phyloP scores from a whole-genome alignment of 2,113 vertebrate species.

The Myiozetetes cayanensis region DNA sequence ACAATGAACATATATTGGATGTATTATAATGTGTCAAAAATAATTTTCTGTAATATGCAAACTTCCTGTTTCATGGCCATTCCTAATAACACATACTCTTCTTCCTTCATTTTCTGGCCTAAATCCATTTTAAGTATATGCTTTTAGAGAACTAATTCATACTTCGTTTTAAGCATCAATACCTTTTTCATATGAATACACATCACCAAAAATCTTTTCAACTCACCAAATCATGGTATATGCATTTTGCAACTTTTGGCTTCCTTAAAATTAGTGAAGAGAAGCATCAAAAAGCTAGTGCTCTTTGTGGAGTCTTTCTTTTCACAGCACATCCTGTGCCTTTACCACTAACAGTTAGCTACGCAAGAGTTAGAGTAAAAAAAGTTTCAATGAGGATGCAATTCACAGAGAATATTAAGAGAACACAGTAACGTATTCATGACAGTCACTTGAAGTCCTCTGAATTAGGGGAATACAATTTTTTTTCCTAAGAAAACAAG shows the following conservation, averaged over 20 bases:
- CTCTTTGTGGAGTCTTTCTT: background rate
- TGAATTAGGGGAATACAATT: background rate
- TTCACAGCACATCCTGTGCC: background rate
- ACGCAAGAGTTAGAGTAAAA: background rate
- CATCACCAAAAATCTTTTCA: background rate
- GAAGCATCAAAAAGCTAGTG: background rate
- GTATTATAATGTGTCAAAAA: slow-evolving; percentile 63
- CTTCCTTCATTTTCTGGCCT: background rate
- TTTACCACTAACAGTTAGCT: background rate
- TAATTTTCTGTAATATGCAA: slow-evolving; percentile 47
- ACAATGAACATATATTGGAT: slow-evolving; percentile 56
- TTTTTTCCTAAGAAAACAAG: background rate
- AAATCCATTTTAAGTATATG: background rate
- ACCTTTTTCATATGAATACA: background rate
- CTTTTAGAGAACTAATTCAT: background rate
- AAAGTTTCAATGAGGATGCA: background rate
- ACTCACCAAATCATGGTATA: background rate
- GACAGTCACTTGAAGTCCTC: background rate
- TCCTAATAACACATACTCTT: background rate
- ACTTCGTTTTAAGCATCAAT: background rate
- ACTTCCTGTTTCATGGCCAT: slow-evolving; percentile 59
- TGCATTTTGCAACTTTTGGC: background rate
- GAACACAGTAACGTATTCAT: background rate
- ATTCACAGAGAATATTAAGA: background rate
- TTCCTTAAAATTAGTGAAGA: background rate